Base-by-base conservation (phyloP, 2,888 invertebrate genomes). In the Cephus spinipes region DNA sequence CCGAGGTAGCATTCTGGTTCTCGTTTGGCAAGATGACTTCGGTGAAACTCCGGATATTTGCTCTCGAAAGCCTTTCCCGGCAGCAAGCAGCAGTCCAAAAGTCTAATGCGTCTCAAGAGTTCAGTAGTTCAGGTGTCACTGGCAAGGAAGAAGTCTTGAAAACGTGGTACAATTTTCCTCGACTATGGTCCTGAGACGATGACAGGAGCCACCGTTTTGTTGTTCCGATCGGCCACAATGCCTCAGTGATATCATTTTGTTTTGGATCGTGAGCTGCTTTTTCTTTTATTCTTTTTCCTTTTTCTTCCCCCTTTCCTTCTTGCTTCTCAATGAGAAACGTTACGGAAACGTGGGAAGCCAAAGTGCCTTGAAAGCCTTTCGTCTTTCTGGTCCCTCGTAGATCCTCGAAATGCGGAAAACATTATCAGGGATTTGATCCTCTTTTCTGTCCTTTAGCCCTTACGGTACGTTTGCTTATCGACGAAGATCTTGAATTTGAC, bases 21-120 rank as follows among this genome's bases (percentile, higher is more conserved):
- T 55, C 40, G 40, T 55, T 55, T 55, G 40, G 23, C 71, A 32
- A 71, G 71, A 71, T 71, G 71, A 71, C 31, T 32, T 71, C 11
- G 32, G 71, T 32, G 71, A 71, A 71, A 71, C 71, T 31, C 71
- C 71, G 31, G 71, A 71, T 71, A 32, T 71, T 71, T 71, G 71
- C 15, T 32, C 71, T 71, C 31, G 11, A 71, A 71, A 71, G 32
- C 71, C 71, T 30, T 71, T 71, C 1, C 15, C 23, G 40, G 15
- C 23, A 23, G 40, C 40, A 55, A 23, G 23, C 40, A 23, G 23
- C 23, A 55, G 15, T 23, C 23, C 9, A 55, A 15, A 55, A 55
- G 40, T 55, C 40, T 23, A 23, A 55, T 15, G 23, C 40, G 6
- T 23, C 40, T 55, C 23, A 55, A 55, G 40, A 55, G 23, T 55